A percentile compares a stretch with the other conserved stretches of the same genome.
These are phyloP conservation scores for Hemaris fuciformis DNA, from an alignment of 2,888 invertebrate genomes.

Conservation along the genomic window DNA sequence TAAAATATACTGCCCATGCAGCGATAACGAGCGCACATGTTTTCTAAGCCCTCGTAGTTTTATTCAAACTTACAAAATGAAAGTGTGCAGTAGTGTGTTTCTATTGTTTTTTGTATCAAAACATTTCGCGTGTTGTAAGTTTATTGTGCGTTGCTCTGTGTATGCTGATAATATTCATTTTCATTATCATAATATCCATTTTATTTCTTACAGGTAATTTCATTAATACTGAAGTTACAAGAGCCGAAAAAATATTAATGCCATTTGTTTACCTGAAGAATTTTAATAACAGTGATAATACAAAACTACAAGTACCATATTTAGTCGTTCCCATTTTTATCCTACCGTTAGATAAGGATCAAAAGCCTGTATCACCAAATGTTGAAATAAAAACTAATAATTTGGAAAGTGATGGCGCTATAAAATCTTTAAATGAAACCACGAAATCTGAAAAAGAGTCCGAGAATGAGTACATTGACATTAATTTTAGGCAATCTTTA, in stretches of 20 bases:
- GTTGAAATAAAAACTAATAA: neutral
- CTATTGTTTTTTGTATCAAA: constrained; percentile 8
- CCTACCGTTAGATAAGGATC: neutral
- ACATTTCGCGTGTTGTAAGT: constrained; percentile 13
- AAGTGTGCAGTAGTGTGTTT: constrained; percentile 13
- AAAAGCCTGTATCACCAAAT: neutral
- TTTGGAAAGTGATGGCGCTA: neutral
- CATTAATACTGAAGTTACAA: neutral
- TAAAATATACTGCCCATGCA: neutral
- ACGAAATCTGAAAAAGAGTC: neutral
- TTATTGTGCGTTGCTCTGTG: neutral
- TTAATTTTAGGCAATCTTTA: constrained; percentile 35
- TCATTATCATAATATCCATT: neutral
- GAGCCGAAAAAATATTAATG: neutral
- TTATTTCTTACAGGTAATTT: neutral
- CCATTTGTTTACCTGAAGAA: neutral
- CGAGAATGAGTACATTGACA: constrained; percentile 29
- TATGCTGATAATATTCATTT: neutral
- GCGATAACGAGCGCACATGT: constrained; percentile 1
- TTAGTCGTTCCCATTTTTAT: neutral
- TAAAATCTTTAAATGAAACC: neutral
- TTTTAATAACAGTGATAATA: neutral
- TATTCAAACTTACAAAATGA: constrained; percentile 21
- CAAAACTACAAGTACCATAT: neutral
- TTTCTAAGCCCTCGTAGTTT: neutral